Percentiles rank a stretch among this genome's conserved stretches.
These are phyloP conservation scores for Belgica antarctica DNA, from an alignment of 2,888 invertebrate genomes.

Conservation along the genomic window DNA sequence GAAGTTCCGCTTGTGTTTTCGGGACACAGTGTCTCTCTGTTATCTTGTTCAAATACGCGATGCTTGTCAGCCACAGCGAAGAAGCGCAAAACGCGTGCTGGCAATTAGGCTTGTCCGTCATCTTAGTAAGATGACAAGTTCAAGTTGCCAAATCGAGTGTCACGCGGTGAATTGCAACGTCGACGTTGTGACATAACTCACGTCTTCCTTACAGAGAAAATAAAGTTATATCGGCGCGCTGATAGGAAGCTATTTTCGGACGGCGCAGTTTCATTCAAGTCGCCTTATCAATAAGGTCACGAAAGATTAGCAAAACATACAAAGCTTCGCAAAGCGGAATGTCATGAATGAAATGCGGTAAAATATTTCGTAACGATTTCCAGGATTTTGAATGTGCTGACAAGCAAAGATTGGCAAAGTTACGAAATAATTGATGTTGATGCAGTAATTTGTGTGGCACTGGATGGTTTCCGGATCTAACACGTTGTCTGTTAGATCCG, in stretches of 20 bases:
- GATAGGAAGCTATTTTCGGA: constrained; percentile 28
- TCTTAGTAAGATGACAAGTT: no score
- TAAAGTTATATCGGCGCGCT: neutral
- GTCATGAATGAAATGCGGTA: constrained; percentile 20
- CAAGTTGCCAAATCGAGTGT: no score
- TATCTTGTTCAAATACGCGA: neutral
- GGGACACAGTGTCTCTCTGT: neutral
- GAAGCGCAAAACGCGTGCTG: no score
- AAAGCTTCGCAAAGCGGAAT: neutral
- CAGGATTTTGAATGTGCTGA: neutral
- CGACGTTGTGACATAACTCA: neutral
- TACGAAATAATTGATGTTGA: neutral
- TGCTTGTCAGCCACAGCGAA: neutral
- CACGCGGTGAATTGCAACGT: no score
- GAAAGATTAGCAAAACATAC: neutral
- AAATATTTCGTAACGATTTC: neutral
- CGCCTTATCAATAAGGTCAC: constrained; percentile 27
- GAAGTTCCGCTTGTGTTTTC: neutral
- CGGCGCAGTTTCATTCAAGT: constrained; percentile 10
- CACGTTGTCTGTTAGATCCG: no score
- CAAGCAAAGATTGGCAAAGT: neutral
- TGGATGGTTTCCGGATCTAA: no score
- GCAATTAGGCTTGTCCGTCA: no score
- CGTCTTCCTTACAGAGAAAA: neutral
- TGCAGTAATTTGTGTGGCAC: no score